phyloP scores from a whole-genome alignment of 2,888 invertebrate genomes.

The Sesamia inferens region DNA sequence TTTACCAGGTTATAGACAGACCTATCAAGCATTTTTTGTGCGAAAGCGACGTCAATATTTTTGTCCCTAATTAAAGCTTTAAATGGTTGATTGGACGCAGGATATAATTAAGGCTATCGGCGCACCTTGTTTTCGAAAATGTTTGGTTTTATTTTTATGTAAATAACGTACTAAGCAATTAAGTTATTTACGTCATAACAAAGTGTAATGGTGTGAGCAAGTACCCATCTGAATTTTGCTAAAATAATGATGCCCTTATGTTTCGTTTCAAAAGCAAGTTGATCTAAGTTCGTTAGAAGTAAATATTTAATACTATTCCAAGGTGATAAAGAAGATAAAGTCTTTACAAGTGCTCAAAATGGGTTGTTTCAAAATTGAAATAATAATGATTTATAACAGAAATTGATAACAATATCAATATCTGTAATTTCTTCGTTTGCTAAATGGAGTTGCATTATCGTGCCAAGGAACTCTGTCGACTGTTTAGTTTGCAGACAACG shows the following conservation, averaged over 20 bases:
- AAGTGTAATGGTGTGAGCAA: conserved; percentile 11
- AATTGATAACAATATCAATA: neutral
- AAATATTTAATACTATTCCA: neutral
- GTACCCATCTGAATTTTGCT: neutral
- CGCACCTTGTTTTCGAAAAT: conserved; percentile 6
- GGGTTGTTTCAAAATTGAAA: neutral
- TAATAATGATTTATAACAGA: neutral
- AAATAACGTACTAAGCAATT: conserved; percentile 24
- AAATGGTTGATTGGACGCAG: neutral
- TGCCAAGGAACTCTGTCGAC: conserved; percentile 20
- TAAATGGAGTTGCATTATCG: conserved; percentile 2
- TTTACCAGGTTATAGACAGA: neutral
- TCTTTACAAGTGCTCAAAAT: neutral
- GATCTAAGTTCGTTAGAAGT: neutral
- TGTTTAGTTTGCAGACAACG: conserved; percentile 47
- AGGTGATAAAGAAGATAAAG: neutral
- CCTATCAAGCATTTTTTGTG: conserved; percentile 4
- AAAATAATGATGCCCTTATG: conserved; percentile 2
- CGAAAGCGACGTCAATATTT: conserved; percentile 21
- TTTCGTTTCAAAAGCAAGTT: neutral
- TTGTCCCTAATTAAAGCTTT: conserved; percentile 23
- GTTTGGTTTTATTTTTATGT: conserved; percentile 13
- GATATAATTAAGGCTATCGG: conserved; percentile 9
- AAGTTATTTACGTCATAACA: conserved; percentile 31
- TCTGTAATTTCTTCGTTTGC: conserved; percentile 2